Conservation (phyloP, 35 echinoderm and acorn worm species). For the Acanthaster planci region DNA sequence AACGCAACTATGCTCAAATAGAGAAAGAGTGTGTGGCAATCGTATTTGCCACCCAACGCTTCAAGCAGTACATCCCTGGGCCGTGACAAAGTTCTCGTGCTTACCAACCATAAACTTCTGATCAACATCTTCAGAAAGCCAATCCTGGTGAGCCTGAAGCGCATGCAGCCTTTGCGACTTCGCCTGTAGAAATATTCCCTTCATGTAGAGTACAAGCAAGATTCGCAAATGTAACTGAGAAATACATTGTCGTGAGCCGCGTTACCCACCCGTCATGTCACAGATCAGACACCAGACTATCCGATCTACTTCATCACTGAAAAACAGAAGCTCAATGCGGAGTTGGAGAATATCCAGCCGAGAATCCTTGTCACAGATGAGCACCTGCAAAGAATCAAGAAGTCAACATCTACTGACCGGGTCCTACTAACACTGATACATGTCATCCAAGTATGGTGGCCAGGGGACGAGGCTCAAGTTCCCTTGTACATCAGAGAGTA, state of each 20-base stretch:
- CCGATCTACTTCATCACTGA: background rate
- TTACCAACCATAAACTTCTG: constrained; percentile 47
- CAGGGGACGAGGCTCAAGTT: constrained; percentile 23
- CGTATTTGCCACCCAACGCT: constrained; percentile 49
- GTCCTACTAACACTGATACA: constrained; percentile 19
- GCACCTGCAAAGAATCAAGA: background rate
- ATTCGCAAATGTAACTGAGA: constrained; percentile 21
- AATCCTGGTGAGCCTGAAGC: constrained; percentile 46
- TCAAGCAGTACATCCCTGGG: constrained; percentile 50
- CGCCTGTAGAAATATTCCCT: constrained; percentile 67
- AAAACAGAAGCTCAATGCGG: background rate
- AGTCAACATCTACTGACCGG: constrained; percentile 14
- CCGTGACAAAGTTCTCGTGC: constrained; percentile 2
- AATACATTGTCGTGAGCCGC: background rate
- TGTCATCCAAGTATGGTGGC: constrained; percentile 41
- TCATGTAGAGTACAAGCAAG: constrained; percentile 27
- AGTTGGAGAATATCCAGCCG: background rate
- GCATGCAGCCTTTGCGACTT: constrained; percentile 71
- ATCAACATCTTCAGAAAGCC: constrained; percentile 60
- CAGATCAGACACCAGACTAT: background rate
- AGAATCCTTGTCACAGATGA: background rate
- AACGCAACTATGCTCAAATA: constrained; percentile 62
- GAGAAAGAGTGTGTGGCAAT: constrained; percentile 54
- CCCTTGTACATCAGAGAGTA: constrained; percentile 23
- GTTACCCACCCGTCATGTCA: background rate